Conservation (phyloP, 2,797 vertebrate genomes). For the Gymnocypris eckloni region DNA sequence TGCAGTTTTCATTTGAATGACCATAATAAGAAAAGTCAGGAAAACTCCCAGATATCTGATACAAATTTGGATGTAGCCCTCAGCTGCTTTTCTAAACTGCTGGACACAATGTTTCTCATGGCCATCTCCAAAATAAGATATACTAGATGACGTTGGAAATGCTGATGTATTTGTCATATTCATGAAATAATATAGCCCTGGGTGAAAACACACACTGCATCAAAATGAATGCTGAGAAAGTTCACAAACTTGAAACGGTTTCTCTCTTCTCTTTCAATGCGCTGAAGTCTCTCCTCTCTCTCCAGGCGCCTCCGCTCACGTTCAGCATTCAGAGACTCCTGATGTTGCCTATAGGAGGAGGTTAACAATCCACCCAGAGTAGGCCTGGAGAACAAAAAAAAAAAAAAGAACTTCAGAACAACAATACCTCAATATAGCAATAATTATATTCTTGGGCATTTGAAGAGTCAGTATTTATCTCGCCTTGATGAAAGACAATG, state of each 20-base stretch:
- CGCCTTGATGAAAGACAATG: not conserved
- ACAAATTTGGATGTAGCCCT: slow-evolving; percentile 28
- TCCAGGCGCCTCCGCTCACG: slow-evolving; percentile 90
- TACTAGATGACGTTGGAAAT: slow-evolving; percentile 9
- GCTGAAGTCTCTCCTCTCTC: slow-evolving; percentile 92
- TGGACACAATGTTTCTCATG: slow-evolving; percentile 25
- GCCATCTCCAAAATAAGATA: slow-evolving; percentile 1
- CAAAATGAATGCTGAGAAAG: slow-evolving; percentile 8
- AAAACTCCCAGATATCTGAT: slow-evolving; percentile 49
- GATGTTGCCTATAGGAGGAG: slow-evolving; percentile 94
- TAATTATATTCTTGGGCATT: not conserved
- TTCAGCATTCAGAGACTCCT: slow-evolving; percentile 92
- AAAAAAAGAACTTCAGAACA: not conserved
- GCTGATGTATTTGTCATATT: slow-evolving; percentile 28
- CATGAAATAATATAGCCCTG: slow-evolving; percentile 25
- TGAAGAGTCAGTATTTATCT: not conserved
- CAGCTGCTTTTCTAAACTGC: slow-evolving; percentile 25
- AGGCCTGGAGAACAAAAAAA: slow-evolving; percentile 71
- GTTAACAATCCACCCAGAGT: slow-evolving; percentile 86
- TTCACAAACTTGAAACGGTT: slow-evolving; percentile 90
- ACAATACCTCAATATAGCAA: not conserved
- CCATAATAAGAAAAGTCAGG: slow-evolving; percentile 52
- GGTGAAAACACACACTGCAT: not conserved
- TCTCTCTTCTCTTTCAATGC: slow-evolving; percentile 94
- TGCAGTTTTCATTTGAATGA: slow-evolving; percentile 28